Evolutionary conservation across 1,140 invertebrate species (phyloP).

Genomic region (Drosophila pruinosa): DNA sequence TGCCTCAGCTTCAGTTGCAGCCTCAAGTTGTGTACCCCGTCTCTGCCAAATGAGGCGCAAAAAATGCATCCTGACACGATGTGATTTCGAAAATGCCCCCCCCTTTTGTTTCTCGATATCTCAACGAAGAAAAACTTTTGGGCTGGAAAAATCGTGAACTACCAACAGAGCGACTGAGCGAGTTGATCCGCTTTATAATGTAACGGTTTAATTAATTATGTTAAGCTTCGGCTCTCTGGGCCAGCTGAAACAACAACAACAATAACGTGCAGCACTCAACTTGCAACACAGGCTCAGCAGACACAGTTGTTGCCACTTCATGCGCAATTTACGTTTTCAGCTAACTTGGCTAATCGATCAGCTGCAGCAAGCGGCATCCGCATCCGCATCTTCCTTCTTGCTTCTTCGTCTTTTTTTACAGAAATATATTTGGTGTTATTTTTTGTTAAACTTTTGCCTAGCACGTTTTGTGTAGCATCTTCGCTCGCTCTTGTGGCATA

Average conservation of each 20-base stretch:
- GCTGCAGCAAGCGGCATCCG: conserved; percentile 18
- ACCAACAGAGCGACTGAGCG: conserved; percentile 30
- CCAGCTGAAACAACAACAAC: not conserved
- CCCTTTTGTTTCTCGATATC: not conserved
- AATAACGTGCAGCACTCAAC: not conserved
- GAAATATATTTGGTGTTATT: conserved; percentile 31
- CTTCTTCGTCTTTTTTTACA: not conserved
- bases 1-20: conserved; percentile 15
- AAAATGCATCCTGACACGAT: conserved; percentile 82
- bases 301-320: conserved; percentile 70
- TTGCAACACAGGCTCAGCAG: not conserved
- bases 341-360: conserved; percentile 74
- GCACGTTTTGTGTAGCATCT: conserved; percentile 45
- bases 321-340: conserved; percentile 77
- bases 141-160: conserved; percentile 69
- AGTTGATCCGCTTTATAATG: conserved; percentile 81
- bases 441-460: conserved; percentile 30
- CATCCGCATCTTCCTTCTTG: not conserved
- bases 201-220: conserved; percentile 83
- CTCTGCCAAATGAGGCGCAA: conserved; percentile 71
- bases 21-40: conserved; percentile 9
- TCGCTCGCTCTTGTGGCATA: conserved; percentile 19
- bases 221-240: conserved; percentile 49
- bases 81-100: conserved; percentile 52
- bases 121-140: not conserved